A percentile compares a stretch with the other conserved stretches of the same genome.
These are phyloP conservation scores for Picathartes gymnocephalus DNA, from an alignment of 2,113 vertebrate genomes.

Conservation along the genomic window DNA sequence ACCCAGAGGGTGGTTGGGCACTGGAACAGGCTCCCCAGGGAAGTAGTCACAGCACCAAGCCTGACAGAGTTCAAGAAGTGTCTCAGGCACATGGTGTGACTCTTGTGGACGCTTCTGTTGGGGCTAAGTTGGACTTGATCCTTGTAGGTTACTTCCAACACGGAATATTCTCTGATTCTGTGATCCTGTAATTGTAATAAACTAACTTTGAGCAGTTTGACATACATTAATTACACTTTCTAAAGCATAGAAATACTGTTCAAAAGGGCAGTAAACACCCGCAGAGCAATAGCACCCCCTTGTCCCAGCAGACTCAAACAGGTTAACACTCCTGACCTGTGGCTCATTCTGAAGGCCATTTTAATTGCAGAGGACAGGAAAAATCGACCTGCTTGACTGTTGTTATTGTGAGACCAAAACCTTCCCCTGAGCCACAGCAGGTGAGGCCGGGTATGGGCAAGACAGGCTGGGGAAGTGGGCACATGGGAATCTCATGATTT, in stretches of 20 bases:
- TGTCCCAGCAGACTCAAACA: not conserved
- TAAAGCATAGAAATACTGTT: not conserved
- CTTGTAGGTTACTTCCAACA: not conserved
- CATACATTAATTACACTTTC: not conserved
- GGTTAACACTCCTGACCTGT: not conserved
- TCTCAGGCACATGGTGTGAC: not conserved
- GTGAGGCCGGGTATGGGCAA: not conserved
- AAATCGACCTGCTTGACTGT: not conserved
- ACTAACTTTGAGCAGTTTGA: not conserved
- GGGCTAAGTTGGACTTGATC: not conserved
- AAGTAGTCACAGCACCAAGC: not conserved
- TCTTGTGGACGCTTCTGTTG: not conserved
- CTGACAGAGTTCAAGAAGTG: not conserved
- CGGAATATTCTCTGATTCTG: not conserved
- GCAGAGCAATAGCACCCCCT: not conserved
- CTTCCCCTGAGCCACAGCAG: not conserved
- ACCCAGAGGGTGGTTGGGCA: not conserved
- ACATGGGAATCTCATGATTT: not conserved
- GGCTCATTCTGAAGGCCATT: not conserved
- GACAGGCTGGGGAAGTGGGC: not conserved
- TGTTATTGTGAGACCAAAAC: not conserved
- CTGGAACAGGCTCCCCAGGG: not conserved
- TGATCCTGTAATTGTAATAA: not conserved
- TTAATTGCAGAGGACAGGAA: not conserved
- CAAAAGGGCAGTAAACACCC: not conserved